Conservation (phyloP, 1,140 invertebrate genomes). For the Drosophila nigrodunni region DNA sequence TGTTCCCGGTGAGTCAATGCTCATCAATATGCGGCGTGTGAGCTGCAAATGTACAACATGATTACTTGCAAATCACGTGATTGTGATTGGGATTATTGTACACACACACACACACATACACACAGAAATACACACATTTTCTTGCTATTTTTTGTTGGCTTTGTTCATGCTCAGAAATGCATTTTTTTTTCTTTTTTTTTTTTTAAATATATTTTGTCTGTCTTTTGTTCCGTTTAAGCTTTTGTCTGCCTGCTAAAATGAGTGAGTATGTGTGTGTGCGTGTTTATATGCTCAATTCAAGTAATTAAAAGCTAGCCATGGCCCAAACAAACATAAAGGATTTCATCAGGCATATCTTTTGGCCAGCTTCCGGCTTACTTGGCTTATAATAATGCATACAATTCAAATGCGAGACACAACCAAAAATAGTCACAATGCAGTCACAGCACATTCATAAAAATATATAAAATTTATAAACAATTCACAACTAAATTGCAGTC, state of each 20-base stretch:
- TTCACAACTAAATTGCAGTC: not conserved
- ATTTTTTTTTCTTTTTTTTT: slow-evolving; percentile 11
- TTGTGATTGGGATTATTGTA: slow-evolving; percentile 72
- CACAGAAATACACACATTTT: slow-evolving; percentile 17
- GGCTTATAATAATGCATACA: slow-evolving; percentile 18
- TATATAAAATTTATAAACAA: no score
- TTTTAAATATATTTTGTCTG: not conserved
- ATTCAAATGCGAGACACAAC: not conserved
- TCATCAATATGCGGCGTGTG: slow-evolving; percentile 76
- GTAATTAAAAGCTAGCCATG: slow-evolving; percentile 22
- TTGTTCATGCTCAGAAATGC: slow-evolving; percentile 32
- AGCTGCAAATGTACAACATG: slow-evolving; percentile 74
- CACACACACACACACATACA: slow-evolving; percentile 33
- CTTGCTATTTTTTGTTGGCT: slow-evolving; percentile 4
- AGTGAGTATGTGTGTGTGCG: not conserved
- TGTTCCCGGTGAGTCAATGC: slow-evolving; percentile 4
- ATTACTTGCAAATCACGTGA: slow-evolving; percentile 81
- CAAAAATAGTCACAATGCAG: not conserved
- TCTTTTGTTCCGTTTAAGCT: not conserved
- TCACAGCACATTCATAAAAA: not conserved
- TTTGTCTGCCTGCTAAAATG: not conserved
- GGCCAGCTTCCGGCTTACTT: slow-evolving; percentile 22
- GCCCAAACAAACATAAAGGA: not conserved
- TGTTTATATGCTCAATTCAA: slow-evolving; percentile 5
- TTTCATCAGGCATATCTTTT: slow-evolving; percentile 16